Evolutionary conservation across 2,888 invertebrate species (phyloP).

Genomic region (Azorinus chamasolen): DNA sequence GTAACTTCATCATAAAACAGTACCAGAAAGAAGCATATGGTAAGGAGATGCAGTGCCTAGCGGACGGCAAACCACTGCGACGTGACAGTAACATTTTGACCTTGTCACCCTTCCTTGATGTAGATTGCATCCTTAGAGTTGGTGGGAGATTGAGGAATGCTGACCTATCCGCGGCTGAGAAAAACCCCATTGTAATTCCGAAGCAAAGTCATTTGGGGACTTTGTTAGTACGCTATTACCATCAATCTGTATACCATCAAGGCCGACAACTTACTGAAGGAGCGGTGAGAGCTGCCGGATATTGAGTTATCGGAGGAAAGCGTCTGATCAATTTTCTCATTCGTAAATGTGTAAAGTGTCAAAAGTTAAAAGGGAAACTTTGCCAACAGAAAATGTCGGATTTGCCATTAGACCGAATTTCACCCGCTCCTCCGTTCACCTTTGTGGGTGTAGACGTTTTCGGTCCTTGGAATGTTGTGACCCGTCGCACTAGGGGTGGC

Average conservation of each 20-base stretch:
- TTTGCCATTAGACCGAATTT: too few species aligned
- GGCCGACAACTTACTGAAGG: constrained; percentile 2
- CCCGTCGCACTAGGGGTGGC: too few species aligned
- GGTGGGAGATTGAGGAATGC: background rate
- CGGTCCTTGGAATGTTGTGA: too few species aligned
- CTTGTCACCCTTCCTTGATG: background rate
- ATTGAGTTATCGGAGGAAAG: constrained; percentile 1
- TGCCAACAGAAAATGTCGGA: too few species aligned
- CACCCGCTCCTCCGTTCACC: too few species aligned
- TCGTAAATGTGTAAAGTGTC: background rate
- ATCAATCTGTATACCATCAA: background rate
- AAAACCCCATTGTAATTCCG: background rate
- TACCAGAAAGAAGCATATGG: background rate
- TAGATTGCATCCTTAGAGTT: background rate
- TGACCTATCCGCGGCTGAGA: background rate
- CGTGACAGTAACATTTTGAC: background rate
- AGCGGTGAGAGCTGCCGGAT: background rate
- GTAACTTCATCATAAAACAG: background rate
- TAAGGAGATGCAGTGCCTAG: background rate
- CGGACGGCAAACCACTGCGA: background rate
- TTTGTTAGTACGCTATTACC: background rate
- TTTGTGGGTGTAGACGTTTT: too few species aligned
- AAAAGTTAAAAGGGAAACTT: too few species aligned
- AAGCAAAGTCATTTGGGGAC: background rate
- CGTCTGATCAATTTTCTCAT: background rate